phyloP scores from a whole-genome alignment of 2,888 invertebrate species.

The Acrobasis repandana region DNA sequence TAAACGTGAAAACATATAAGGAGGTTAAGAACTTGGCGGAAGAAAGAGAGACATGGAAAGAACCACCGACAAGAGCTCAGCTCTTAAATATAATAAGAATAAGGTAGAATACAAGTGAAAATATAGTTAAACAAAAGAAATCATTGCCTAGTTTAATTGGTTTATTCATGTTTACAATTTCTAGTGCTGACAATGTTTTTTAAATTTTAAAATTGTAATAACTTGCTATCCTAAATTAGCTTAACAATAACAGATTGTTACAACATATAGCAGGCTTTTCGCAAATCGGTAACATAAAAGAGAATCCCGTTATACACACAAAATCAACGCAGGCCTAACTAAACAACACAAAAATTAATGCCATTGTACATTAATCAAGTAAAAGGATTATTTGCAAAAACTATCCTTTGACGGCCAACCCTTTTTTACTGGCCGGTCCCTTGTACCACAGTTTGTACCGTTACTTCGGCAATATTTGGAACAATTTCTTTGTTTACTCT shows the following conservation, averaged over 20 bases:
- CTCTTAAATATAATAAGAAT: too few relatives aligned
- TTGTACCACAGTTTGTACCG: too few relatives aligned
- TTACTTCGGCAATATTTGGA: conserved; percentile 65
- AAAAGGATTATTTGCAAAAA: conserved; percentile 59
- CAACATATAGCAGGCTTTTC: neutral
- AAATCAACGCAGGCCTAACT: conserved; percentile 41
- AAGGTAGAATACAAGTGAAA: too few relatives aligned
- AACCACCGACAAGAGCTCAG: too few relatives aligned
- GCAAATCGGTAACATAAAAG: conserved; percentile 2
- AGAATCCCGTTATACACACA: conserved; percentile 6
- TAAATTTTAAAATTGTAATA: neutral
- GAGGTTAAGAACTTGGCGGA: too few relatives aligned
- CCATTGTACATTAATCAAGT: conserved; percentile 75
- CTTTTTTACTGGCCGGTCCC: conserved; percentile 60
- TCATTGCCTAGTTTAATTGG: too few relatives aligned
- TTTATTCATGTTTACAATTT: too few relatives aligned
- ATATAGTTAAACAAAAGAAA: too few relatives aligned
- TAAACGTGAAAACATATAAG: too few relatives aligned
- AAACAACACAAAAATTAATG: conserved; percentile 65
- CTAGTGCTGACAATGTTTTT: too few relatives aligned
- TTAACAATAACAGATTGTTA: neutral
- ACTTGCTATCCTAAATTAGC: neutral
- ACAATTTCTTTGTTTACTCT: conserved; percentile 57
- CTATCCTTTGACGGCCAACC: conserved; percentile 59
- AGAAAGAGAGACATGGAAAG: too few relatives aligned